Percentiles rank a stretch among this genome's conserved stretches.
These are phyloP conservation scores for Hydriomena furcata DNA, from an alignment of 2,888 invertebrate genomes.

Conservation along the genomic window DNA sequence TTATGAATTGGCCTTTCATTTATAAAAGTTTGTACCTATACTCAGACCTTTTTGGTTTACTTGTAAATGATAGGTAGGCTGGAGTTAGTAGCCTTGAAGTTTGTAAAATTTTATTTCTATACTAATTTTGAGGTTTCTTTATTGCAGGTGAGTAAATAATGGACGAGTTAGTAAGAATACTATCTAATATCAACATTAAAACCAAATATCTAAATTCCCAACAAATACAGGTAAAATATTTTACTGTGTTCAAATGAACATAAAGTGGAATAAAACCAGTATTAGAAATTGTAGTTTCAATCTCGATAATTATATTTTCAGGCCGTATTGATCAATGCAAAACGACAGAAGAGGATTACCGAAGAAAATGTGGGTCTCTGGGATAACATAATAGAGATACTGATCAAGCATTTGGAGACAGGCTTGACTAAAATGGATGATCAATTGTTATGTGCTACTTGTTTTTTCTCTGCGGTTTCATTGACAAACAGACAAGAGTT, in stretches of 20 bases:
- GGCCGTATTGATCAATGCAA: conserved; percentile 54
- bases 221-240: conserved; percentile 53
- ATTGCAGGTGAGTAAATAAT: conserved; percentile 47
- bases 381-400: conserved; percentile 45
- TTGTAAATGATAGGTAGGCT: conserved; percentile 7
- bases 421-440: conserved; percentile 63
- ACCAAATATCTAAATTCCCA: conserved; percentile 31
- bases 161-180: conserved; percentile 41
- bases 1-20: conserved; percentile 59
- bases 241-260: conserved; percentile 1
- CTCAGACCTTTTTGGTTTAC: neutral
- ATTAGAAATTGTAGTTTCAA: neutral
- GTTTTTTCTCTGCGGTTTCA: conserved; percentile 61
- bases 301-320: conserved; percentile 40
- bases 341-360: conserved; percentile 34
- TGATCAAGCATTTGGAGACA: conserved; percentile 60
- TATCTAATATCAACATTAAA: conserved; percentile 23
- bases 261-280: neutral
- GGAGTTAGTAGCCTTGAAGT: neutral
- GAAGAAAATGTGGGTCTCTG: conserved; percentile 38
- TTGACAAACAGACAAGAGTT: conserved; percentile 46
- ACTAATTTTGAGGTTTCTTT: conserved; percentile 13
- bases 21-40: conserved; percentile 4
- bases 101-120: conserved; percentile 2
- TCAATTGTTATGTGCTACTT: conserved; percentile 70